Percentiles rank a stretch among this genome's conserved stretches.
Evolutionary conservation across 2,888 invertebrate species (phyloP).

Genomic region (Leucophenga maculata): DNA sequence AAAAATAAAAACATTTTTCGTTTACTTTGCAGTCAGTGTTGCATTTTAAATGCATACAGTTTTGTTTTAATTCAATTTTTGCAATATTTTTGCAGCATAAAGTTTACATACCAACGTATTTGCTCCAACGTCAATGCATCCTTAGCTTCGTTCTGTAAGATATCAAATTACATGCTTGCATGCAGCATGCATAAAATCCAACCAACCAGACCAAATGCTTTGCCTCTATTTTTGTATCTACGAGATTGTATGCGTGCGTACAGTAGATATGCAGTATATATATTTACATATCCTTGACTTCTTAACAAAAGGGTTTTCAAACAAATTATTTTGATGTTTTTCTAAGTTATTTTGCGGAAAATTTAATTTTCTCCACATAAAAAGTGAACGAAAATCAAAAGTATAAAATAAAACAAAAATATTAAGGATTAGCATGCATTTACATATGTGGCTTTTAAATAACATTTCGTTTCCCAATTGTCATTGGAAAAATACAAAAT

Average conservation of each 20-base stretch:
- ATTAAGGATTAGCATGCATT: not conserved
- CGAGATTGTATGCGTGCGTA: slow-evolving; percentile 29
- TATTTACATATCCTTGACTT: slow-evolving; percentile 63
- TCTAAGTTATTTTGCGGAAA: slow-evolving; percentile 40
- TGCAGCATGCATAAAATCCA: not conserved
- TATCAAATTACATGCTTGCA: slow-evolving; percentile 19
- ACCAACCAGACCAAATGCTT: not conserved
- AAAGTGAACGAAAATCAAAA: slow-evolving; percentile 3
- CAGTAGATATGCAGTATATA: slow-evolving; percentile 49
- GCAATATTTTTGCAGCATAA: slow-evolving; percentile 55
- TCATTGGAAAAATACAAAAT: slow-evolving; percentile 45
- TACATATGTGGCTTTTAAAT: slow-evolving; percentile 64
- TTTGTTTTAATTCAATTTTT: slow-evolving; percentile 60
- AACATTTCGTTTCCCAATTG: slow-evolving; percentile 64
- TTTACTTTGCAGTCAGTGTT: slow-evolving; percentile 11
- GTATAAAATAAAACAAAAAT: not conserved
- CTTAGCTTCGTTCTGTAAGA: slow-evolving; percentile 24
- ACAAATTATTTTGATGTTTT: slow-evolving; percentile 65
- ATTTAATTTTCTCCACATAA: slow-evolving; percentile 52
- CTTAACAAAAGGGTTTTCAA: slow-evolving; percentile 65
- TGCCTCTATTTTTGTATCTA: slow-evolving; percentile 16
- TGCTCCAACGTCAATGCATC: not conserved
- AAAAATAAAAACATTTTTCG: not conserved
- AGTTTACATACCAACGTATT: too few relatives aligned
- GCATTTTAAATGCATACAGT: slow-evolving; percentile 38